Evolutionary conservation across 2,888 invertebrate species (phyloP), one percentile per base, ranked within the genome.

Genomic region (Anorthoa munda): DNA sequence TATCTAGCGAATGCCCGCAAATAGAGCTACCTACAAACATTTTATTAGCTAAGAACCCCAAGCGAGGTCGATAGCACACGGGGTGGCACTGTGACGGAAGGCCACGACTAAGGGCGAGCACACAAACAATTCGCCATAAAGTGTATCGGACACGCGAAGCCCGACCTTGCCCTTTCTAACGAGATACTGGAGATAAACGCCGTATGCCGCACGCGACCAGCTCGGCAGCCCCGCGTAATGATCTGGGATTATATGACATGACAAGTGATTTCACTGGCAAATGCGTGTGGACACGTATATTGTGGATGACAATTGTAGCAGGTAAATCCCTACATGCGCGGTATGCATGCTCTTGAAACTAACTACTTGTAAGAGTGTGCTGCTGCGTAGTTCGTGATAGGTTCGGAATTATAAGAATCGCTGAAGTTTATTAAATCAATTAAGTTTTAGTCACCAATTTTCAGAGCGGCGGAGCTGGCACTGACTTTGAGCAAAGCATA

Each of bases 111-210:
- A 91, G 90, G 92, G 92, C 91, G 88, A 81, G 60, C 83, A 82
- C 83, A 87, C 83, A 84, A 87, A 81, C 89, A 87, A 91, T 90
- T 87, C 86, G 78, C 86, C 84, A 88, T 91, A 93, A 93, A 92
- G 90, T 89, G 89, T 88, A 78, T 80, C 83, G 81, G 86, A 86
- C 94, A 94, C 93, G 95, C 94, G 85, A 94, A 67, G 72, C 70
- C 39, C 85, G 90, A 82, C 95, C 95, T 95, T 94, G 94, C 90
- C 92, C 93, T 92, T 93, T 84, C 85, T 88, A 89, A 90, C 85
- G 77, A 89, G 84, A 15, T 39, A 77, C 84, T 83, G 79, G 85
- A 91, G 91, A 92, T 92, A 93, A 93, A 90, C 85, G 87, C 73
- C 79, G 75, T 82, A 79, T 75, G 84, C 90, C 79, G 75, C 83